Percentiles rank a stretch among this genome's conserved stretches.
Evolutionary conservation across 2,888 invertebrate species (phyloP).

Genomic region (Caenorhabditis afra): DNA sequence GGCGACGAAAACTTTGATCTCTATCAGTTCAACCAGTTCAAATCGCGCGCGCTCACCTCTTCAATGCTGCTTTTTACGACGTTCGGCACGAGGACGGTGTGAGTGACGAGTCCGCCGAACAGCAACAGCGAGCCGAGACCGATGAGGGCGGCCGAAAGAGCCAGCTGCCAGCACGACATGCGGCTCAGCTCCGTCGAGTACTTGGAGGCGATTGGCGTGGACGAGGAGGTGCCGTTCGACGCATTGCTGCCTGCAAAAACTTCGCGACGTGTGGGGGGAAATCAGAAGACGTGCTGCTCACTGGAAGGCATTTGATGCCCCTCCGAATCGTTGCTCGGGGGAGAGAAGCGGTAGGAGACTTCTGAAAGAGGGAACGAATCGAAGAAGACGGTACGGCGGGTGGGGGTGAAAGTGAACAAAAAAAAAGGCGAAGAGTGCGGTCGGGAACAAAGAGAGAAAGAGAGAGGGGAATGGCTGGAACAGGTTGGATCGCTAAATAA

Average conservation of each 20-base stretch:
- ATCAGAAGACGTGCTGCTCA: constrained; percentile 10
- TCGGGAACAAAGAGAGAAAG: constrained; percentile 2
- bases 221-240: constrained; percentile 56
- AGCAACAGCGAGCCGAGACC: constrained; percentile 49
- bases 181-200: constrained; percentile 8
- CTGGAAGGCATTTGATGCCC: constrained; percentile 42
- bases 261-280: not conserved
- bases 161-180: constrained; percentile 46
- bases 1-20: not conserved
- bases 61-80: constrained; percentile 58
- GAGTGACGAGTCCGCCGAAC: constrained; percentile 57
- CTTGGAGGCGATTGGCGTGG: constrained; percentile 38
- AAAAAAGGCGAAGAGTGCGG: no score
- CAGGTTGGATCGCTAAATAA: constrained; percentile 22
- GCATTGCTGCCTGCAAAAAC: constrained; percentile 46
- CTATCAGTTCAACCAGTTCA: constrained; percentile 20
- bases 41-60: constrained; percentile 42
- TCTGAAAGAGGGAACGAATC: no score
- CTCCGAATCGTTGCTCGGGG: not conserved
- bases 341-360: no score
- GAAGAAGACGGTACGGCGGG: no score
- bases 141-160: constrained; percentile 27
- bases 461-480: constrained; percentile 11
- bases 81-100: constrained; percentile 62
- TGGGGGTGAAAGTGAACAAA: no score